phyloP scores from a whole-genome alignment of 1,140 invertebrate species.

The Aphidius ervi region DNA sequence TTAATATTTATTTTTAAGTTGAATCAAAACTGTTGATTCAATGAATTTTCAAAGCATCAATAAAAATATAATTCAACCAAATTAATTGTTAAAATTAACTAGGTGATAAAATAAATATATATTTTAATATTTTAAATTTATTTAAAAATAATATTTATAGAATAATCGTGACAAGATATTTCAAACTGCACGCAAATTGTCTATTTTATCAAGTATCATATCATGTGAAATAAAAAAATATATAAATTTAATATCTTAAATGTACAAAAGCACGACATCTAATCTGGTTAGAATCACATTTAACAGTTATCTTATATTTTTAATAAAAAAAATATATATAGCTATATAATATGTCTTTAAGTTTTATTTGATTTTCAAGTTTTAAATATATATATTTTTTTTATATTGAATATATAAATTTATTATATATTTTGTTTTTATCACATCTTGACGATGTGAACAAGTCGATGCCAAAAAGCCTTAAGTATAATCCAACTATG shows the following conservation, averaged over 20 bases:
- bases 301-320: constrained; percentile 11
- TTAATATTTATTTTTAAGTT: too few relatives aligned
- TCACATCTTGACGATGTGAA: constrained; percentile 2
- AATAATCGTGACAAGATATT: constrained; percentile 17
- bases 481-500: not conserved
- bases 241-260: not conserved
- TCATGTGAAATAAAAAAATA: not conserved
- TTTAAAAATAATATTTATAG: too few relatives aligned
- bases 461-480: not conserved
- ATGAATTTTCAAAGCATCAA: too few relatives aligned
- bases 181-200: constrained; percentile 14
- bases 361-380: too few relatives aligned
- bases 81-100: too few relatives aligned
- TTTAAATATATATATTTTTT: not conserved
- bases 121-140: too few relatives aligned
- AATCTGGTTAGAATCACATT: constrained; percentile 52
- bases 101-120: too few relatives aligned
- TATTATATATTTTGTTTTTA: not conserved
- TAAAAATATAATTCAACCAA: too few relatives aligned
- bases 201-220: constrained; percentile 16
- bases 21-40: too few relatives aligned
- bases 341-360: too few relatives aligned
- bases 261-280: constrained; percentile 27
- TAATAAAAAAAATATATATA: too few relatives aligned
- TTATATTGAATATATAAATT: not conserved